Base-by-base conservation (phyloP, 1,140 invertebrate genomes). In the Bombus pascuorum region DNA sequence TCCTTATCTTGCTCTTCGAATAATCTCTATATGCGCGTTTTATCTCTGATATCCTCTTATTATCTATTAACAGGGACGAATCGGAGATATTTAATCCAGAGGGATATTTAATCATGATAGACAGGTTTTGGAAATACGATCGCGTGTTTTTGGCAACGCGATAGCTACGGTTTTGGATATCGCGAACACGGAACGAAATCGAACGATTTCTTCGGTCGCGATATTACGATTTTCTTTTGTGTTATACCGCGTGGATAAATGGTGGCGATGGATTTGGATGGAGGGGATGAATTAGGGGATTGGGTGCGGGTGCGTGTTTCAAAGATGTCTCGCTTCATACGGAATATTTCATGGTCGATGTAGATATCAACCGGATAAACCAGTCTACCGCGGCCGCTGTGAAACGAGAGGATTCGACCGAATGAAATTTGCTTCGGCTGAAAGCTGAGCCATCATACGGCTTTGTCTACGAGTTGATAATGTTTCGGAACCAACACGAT, bases 401-500 rank as follows among this genome's bases (percentile, higher is more conserved):
- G 44, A 68, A 66, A 79, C 53, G 76, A 39, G 47, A 65, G 83
- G 47, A 84, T 44, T 81, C 59, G 76, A 68, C 75, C 81, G 81
- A 89, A 83, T 89, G 86, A 89, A 89, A 89, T 89, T 86, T 77
- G 57, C 65, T 59, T 75, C 80, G 87, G 80, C 44, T 81, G 82
- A 81, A 87, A 59, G 85, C 76, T 66, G 87, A 84, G 76, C 85
- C 77, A 81, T 89, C 88, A 80, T 89, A 86, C 62, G 71, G 88
- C 85, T 90, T 89, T 90, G 87, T 86, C 73, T 83, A 80, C 77
- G 76, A 89, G 85, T 90, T 86, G 88, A 90, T 89, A 89, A 90
- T 89, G 88, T 90, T 90, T 89, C 76, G 81, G 44, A 78, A 62
- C 87, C 72, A 68, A 86, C 80, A 68, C 76, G 88, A 85, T 82